Conservation (phyloP, 2,113 vertebrate genomes). For the Electrona antarctica region DNA sequence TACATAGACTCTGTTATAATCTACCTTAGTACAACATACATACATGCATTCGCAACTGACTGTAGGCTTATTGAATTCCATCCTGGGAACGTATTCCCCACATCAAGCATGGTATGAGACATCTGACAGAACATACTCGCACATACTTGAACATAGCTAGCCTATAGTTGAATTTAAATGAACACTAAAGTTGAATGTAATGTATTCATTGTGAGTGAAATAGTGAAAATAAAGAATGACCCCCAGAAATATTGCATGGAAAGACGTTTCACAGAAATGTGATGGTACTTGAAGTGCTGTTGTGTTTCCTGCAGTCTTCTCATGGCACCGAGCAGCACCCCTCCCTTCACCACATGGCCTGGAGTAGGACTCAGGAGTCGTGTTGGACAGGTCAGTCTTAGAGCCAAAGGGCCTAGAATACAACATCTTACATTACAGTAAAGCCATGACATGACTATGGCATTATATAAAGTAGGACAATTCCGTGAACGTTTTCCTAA, state of each 20-base stretch:
- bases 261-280: neutral
- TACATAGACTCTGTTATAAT: too few relatives aligned
- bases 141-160: too few relatives aligned
- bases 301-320: constrained; percentile 62
- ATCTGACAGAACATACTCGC: constrained; percentile 72
- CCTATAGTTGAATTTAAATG: too few relatives aligned
- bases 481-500: neutral
- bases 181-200: too few relatives aligned
- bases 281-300: constrained; percentile 62
- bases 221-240: too few relatives aligned
- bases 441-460: neutral
- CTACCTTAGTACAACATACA: too few relatives aligned
- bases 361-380: constrained; percentile 38
- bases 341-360: constrained; percentile 51
- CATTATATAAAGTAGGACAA: neutral
- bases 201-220: too few relatives aligned
- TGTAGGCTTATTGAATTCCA: too few relatives aligned
- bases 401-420: constrained; percentile 8
- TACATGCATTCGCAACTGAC: too few relatives aligned
- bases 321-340: constrained; percentile 68
- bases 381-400: constrained; percentile 56
- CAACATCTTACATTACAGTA: neutral
- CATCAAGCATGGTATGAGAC: constrained; percentile 46
- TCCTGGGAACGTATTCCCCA: constrained; percentile 31
- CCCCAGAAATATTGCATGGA: neutral